Conservation (phyloP, 1,140 invertebrate species). For the Palaemon carinicauda region DNA sequence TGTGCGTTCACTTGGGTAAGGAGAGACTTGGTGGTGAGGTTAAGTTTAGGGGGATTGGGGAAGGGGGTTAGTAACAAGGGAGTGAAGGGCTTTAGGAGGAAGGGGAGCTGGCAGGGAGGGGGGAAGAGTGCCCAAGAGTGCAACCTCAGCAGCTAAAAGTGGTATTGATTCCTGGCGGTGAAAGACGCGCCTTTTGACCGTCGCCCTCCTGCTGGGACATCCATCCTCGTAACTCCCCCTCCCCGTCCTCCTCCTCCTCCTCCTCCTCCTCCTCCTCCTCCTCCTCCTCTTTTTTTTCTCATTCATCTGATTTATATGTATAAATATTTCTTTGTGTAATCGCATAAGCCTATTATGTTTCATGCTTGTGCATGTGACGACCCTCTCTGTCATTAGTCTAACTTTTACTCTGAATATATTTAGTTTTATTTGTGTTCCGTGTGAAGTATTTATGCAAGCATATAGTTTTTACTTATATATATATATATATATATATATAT, state of each 20-base stretch:
- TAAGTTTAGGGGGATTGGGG: too few relatives aligned
- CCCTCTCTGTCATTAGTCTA: too few relatives aligned
- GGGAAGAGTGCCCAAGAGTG: neutral
- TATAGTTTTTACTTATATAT: too few relatives aligned
- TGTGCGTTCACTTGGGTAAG: too few relatives aligned
- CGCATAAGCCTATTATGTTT: too few relatives aligned
- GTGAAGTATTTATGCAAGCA: too few relatives aligned
- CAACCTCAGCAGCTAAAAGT: conserved; percentile 12
- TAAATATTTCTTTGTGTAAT: too few relatives aligned
- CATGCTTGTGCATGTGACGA: too few relatives aligned
- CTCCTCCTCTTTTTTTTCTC: neutral
- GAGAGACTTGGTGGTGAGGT: too few relatives aligned
- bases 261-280: neutral
- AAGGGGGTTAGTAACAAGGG: neutral
- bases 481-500: too few relatives aligned
- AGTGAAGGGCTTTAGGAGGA: neutral
- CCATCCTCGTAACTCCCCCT: neutral
- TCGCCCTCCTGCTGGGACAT: neutral
- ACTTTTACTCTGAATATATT: too few relatives aligned
- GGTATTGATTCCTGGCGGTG: conserved; percentile 4
- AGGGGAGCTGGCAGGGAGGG: neutral
- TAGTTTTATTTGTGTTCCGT: too few relatives aligned
- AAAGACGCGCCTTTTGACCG: conserved; percentile 8
- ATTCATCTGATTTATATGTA: neutral
- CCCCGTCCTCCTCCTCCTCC: neutral